Conservation (phyloP, 2,797 vertebrate genomes). For the Knipowitschia caucasica region DNA sequence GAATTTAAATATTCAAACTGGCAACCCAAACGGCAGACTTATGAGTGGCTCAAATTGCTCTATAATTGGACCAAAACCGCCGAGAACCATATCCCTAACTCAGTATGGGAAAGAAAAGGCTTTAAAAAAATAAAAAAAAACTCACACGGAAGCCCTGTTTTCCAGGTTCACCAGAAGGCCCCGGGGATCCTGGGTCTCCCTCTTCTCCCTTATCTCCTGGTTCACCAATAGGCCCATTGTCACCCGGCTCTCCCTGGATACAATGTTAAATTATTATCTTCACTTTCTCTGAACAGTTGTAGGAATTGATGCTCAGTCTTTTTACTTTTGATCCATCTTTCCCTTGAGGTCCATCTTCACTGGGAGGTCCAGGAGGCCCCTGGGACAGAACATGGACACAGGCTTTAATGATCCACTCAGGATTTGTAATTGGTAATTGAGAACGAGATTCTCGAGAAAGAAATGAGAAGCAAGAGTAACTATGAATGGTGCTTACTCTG, state of each 20-base stretch:
- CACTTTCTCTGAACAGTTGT: no score
- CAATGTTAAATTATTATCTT: not conserved
- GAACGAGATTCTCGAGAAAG: not conserved
- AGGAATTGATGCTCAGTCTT: no score
- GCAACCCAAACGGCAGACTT: no score
- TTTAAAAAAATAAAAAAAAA: constrained; percentile 1
- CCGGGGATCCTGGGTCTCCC: constrained; percentile 78
- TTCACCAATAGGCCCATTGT: constrained; percentile 83
- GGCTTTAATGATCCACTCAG: not conserved
- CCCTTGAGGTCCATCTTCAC: constrained; percentile 92
- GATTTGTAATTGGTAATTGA: no score
- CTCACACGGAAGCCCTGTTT: constrained; percentile 84
- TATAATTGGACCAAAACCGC: not conserved
- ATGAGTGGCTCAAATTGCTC: no score
- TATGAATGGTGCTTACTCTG: constrained; percentile 78
- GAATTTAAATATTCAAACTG: no score
- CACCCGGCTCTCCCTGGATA: constrained; percentile 84
- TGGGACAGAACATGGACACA: constrained; percentile 47
- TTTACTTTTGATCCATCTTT: constrained; percentile 92
- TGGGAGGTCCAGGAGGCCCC: constrained; percentile 85
- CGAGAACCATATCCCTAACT: not conserved
- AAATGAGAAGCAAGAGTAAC: not conserved
- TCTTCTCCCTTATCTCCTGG: constrained; percentile 84
- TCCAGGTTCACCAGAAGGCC: constrained; percentile 78
- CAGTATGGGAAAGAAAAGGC: no score